phyloP scores from a whole-genome alignment of 2,797 vertebrate species.

The Rallus crepitans region DNA sequence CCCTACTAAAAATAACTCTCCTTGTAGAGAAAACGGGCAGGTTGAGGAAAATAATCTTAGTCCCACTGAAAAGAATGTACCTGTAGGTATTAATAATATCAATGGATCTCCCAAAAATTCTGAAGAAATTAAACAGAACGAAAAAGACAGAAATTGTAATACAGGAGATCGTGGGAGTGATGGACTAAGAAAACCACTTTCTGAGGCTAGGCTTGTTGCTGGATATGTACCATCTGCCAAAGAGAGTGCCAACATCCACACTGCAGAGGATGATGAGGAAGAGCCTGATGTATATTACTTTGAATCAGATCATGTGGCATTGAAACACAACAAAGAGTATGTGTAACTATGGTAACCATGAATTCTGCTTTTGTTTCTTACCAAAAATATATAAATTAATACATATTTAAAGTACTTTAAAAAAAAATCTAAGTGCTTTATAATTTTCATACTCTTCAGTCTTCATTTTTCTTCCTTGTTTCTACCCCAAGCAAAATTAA shows the following conservation, averaged over 20 bases:
- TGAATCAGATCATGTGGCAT: conserved; percentile 99
- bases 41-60: conserved; percentile 85
- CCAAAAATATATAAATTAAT: conserved; percentile 1
- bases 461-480: conserved; percentile 32
- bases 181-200: conserved; percentile 74
- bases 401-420: conserved; percentile 7
- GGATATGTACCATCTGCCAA: conserved; percentile 83
- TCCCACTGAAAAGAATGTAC: conserved; percentile 78
- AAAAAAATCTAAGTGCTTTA: conserved; percentile 24
- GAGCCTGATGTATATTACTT: conserved; percentile 99
- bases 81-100: conserved; percentile 72
- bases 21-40: conserved; percentile 90
- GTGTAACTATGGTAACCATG: conserved; percentile 89
- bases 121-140: conserved; percentile 72
- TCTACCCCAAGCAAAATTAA: conserved; percentile 42
- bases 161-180: conserved; percentile 75
- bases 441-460: conserved; percentile 29
- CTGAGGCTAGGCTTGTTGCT: conserved; percentile 75
- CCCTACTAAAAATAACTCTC: conserved; percentile 88
- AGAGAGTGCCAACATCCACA: conserved; percentile 82
- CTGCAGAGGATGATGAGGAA: conserved; percentile 92
- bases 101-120: conserved; percentile 73
- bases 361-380: conserved; percentile 83
- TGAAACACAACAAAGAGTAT: conserved; percentile 99
- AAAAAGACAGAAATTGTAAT: conserved; percentile 71